Conservation (phyloP, 2,888 invertebrate species). For the Dioctria linearis region DNA sequence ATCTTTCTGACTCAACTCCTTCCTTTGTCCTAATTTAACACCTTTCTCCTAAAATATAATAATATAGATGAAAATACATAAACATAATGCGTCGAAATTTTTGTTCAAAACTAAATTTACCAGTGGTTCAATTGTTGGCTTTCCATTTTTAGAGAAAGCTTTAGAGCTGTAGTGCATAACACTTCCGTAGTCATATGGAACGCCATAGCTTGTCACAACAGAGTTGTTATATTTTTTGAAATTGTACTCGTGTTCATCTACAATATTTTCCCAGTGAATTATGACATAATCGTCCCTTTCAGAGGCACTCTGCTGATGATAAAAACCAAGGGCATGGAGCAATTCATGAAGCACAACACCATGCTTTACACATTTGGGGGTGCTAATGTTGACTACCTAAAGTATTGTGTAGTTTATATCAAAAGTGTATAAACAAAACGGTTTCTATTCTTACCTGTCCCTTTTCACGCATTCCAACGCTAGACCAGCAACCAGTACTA, state of each 20-base stretch:
- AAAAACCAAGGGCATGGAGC: slow-evolving; percentile 85
- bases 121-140: slow-evolving; percentile 77
- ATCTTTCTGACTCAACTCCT: slow-evolving; percentile 73
- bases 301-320: slow-evolving; percentile 86
- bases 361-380: slow-evolving; percentile 74
- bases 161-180: slow-evolving; percentile 81
- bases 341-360: slow-evolving; percentile 85
- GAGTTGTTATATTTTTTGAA: slow-evolving; percentile 79
- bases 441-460: slow-evolving; percentile 71
- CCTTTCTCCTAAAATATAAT: slow-evolving; percentile 69
- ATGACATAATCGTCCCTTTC: slow-evolving; percentile 83
- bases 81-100: background rate
- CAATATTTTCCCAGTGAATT: slow-evolving; percentile 81
- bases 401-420: background rate
- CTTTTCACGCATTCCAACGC: slow-evolving; percentile 76
- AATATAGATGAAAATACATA: background rate
- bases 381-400: slow-evolving; percentile 73
- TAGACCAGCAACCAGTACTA: slow-evolving; percentile 78
- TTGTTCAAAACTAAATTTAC: slow-evolving; percentile 62
- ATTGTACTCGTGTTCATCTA: slow-evolving; percentile 72
- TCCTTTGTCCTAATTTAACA: slow-evolving; percentile 73
- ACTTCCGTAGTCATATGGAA: slow-evolving; percentile 80
- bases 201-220: slow-evolving; percentile 77
- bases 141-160: slow-evolving; percentile 80
- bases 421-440: background rate